A percentile compares a stretch with the other conserved stretches of the same genome.
Conservation (phyloP, 2,888 invertebrate genomes). For the Volucella inanis region DNA sequence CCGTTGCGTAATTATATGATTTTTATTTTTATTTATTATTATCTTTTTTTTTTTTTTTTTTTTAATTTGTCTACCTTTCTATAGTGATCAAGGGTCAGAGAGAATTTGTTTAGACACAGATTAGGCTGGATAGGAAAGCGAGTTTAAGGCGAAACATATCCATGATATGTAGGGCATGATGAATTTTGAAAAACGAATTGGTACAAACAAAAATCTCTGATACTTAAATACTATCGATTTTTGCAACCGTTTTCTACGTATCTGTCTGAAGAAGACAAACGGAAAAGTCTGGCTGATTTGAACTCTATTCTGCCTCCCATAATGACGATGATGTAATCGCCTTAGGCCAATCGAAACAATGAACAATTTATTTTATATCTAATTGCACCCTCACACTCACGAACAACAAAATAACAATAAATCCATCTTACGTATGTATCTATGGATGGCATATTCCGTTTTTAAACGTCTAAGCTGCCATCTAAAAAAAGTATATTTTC, state of each 20-base stretch:
- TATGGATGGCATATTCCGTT: constrained; percentile 2
- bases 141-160: too few relatives aligned
- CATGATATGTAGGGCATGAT: too few relatives aligned
- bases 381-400: constrained; percentile 19
- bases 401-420: constrained; percentile 22
- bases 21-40: too few relatives aligned
- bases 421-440: neutral
- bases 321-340: neutral
- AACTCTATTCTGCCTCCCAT: neutral
- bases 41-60: neutral
- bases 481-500: constrained; percentile 54
- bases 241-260: too few relatives aligned
- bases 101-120: neutral
- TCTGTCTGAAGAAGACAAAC: too few relatives aligned
- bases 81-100: neutral
- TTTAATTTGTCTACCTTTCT: neutral
- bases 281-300: neutral
- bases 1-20: constrained; percentile 9
- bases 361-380: constrained; percentile 37
- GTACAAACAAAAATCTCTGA: too few relatives aligned
- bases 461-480: constrained; percentile 25
- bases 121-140: too few relatives aligned
- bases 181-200: too few relatives aligned
- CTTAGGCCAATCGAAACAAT: neutral
- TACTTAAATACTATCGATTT: too few relatives aligned